Percentiles rank a stretch among this genome's conserved stretches.
phyloP scores from a whole-genome alignment of 2,888 invertebrate genomes.

The Lamellibrachia satsuma region DNA sequence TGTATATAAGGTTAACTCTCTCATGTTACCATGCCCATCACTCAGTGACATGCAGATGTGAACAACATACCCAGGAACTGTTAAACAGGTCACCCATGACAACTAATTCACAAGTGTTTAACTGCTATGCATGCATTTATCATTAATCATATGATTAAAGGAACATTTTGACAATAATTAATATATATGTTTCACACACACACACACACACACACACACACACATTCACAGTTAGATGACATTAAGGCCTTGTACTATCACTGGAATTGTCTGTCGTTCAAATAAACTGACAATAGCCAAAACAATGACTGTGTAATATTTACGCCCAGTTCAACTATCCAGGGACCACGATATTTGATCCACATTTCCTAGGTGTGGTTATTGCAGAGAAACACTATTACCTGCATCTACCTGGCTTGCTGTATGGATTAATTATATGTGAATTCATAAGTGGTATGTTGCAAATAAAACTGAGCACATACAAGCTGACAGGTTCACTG shows the following conservation, averaged over 20 bases:
- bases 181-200: no score
- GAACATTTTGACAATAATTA: background rate
- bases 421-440: background rate
- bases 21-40: background rate
- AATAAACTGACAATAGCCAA: background rate
- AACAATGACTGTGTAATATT: background rate
- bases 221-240: background rate
- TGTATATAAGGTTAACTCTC: background rate
- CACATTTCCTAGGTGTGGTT: background rate
- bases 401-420: background rate
- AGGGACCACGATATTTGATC: background rate
- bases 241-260: background rate
- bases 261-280: background rate
- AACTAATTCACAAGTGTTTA: background rate
- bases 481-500: background rate
- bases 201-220: no score
- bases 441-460: background rate
- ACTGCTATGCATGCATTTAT: background rate
- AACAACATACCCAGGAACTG: background rate
- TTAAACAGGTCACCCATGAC: background rate
- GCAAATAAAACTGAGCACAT: background rate
- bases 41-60: background rate
- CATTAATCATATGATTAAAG: background rate
- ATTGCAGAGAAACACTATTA: background rate
- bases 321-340: background rate